Conservation (phyloP, 2,888 invertebrate species). For the Nomada goodeniana region DNA sequence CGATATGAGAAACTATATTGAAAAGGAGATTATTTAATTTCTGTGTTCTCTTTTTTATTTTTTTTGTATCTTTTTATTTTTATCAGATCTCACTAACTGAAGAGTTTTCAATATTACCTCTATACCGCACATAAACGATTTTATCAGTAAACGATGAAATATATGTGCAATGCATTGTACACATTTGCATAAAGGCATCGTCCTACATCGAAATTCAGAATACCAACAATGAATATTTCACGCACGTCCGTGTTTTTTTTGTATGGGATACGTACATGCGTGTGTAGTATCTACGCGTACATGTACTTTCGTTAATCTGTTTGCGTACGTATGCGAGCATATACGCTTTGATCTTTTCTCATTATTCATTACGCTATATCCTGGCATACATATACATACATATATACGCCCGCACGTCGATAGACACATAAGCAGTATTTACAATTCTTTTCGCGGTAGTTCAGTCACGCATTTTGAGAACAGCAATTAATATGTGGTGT, state of each 20-base stretch:
- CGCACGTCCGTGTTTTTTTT: background rate
- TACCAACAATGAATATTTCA: constrained; percentile 55
- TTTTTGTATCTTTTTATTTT: background rate
- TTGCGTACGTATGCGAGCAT: constrained; percentile 30
- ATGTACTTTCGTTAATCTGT: background rate
- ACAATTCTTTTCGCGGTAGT: constrained; percentile 67
- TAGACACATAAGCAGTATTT: constrained; percentile 67
- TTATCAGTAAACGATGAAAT: constrained; percentile 50
- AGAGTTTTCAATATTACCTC: constrained; percentile 43
- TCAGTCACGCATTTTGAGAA: constrained; percentile 59
- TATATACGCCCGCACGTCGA: constrained; percentile 30
- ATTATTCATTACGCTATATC: background rate
- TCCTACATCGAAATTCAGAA: constrained; percentile 60
- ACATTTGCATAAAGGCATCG: constrained; percentile 58
- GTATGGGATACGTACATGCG: constrained; percentile 8
- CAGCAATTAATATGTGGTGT: constrained; percentile 68
- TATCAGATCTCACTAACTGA: constrained; percentile 37
- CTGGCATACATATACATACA: constrained; percentile 14
- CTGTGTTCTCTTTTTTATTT: constrained; percentile 5
- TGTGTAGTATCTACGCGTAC: background rate
- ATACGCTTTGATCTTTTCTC: background rate
- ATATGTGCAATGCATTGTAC: constrained; percentile 24
- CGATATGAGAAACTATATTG: constrained; percentile 25
- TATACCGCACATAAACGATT: constrained; percentile 47
- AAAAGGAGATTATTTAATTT: constrained; percentile 23